Evolutionary conservation across 2,113 vertebrate genomes (phyloP).

Genomic region (Macroglossus sobrinus): DNA sequence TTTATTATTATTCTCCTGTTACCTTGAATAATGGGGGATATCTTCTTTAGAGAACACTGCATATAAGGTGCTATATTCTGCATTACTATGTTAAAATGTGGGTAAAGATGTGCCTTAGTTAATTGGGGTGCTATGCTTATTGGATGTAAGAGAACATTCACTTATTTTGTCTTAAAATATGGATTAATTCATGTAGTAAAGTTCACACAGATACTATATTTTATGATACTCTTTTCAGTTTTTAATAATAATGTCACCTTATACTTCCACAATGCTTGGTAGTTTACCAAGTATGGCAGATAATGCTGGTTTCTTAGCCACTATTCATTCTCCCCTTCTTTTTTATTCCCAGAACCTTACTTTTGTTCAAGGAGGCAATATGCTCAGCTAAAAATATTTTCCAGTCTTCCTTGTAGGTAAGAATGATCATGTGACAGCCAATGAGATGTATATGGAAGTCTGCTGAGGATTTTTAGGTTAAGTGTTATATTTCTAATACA

Average conservation of each 20-base stretch:
- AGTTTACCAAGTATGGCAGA: background rate
- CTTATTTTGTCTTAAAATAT: conserved; percentile 10
- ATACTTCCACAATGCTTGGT: background rate
- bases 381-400: background rate
- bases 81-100: background rate
- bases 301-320: background rate
- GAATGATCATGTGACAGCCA: background rate
- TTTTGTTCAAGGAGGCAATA: conserved; percentile 35
- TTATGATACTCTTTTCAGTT: background rate
- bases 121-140: background rate
- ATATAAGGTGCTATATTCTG: background rate
- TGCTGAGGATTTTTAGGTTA: background rate
- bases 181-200: background rate
- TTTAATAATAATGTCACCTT: background rate
- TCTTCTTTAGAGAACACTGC: background rate
- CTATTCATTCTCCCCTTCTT: background rate
- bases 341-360: background rate
- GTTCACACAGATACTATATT: background rate
- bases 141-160: background rate
- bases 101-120: background rate
- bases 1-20: background rate
- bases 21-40: background rate
- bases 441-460: background rate
- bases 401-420: background rate
- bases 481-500: background rate